A percentile compares a stretch with the other conserved stretches of the same genome.
phyloP scores from a whole-genome alignment of 2,797 vertebrate genomes.

The Myotis pilosus region DNA sequence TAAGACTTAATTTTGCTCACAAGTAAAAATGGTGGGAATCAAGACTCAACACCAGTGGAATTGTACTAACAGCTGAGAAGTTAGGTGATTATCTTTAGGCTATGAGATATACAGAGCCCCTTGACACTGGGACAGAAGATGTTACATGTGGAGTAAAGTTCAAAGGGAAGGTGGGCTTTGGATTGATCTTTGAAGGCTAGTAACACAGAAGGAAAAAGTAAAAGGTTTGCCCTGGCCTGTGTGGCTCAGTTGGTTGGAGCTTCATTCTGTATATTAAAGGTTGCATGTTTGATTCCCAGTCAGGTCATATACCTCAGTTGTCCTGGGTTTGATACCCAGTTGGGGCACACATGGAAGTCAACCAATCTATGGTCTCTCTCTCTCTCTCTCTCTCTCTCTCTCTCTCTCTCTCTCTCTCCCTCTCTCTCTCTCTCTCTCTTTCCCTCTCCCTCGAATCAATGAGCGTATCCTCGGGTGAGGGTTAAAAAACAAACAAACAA shows the following conservation, averaged over 20 bases:
- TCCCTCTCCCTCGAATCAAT: background rate
- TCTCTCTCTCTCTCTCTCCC: background rate
- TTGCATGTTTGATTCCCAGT: background rate
- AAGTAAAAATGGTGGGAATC: background rate
- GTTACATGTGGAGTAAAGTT: background rate
- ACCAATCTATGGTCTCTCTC: background rate
- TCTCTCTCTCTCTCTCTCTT: background rate
- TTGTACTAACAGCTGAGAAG: background rate
- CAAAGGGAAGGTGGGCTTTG: background rate
- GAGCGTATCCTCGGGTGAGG: background rate
- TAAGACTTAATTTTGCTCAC: background rate
- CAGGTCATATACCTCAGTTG: background rate
- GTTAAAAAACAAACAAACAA: background rate
- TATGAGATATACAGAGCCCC: background rate
- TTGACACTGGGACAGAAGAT: background rate
- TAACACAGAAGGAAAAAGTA: background rate
- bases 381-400: background rate
- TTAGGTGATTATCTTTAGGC: slow-evolving; percentile 13
- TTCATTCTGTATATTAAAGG: background rate
- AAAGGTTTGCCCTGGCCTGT: background rate
- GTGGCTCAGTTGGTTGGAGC: background rate
- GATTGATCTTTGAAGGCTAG: background rate
- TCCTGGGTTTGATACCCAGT: background rate
- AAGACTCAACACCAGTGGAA: background rate
- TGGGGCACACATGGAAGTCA: background rate